These are phyloP conservation scores for Panthera uncia DNA, from an alignment of 2,113 vertebrate species.

Conservation along the genomic window DNA sequence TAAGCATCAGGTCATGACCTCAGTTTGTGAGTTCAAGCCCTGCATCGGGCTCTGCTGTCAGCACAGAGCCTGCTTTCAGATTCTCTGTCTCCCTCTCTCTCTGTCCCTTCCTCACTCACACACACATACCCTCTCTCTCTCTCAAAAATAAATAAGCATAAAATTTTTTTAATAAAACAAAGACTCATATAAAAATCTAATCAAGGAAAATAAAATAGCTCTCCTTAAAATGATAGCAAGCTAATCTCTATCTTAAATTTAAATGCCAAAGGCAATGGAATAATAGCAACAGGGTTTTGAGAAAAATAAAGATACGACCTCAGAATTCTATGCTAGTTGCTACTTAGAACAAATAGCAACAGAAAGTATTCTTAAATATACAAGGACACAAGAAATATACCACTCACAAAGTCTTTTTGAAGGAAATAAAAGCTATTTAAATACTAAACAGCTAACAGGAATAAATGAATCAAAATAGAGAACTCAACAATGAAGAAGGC, in stretches of 20 bases:
- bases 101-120: too few relatives aligned
- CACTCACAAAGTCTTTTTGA: background rate
- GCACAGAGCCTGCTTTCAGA: too few relatives aligned
- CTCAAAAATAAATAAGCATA: too few relatives aligned
- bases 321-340: background rate
- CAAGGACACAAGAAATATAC: background rate
- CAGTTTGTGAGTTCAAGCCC: too few relatives aligned
- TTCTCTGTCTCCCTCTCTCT: too few relatives aligned
- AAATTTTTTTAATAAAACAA: background rate
- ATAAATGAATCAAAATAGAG: slow-evolving; percentile 21
- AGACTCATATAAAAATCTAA: background rate
- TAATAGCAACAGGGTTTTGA: background rate
- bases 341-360: background rate
- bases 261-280: background rate
- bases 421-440: background rate
- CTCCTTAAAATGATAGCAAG: background rate
- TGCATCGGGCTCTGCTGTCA: too few relatives aligned
- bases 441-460: background rate
- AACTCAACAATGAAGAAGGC: background rate
- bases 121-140: too few relatives aligned
- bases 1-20: too few relatives aligned
- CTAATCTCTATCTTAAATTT: background rate
- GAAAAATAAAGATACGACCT: background rate
- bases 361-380: background rate
- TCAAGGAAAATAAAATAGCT: background rate